Evolutionary conservation across 2,113 vertebrate genomes (phyloP).

Genomic region (Orycteropus afer): DNA sequence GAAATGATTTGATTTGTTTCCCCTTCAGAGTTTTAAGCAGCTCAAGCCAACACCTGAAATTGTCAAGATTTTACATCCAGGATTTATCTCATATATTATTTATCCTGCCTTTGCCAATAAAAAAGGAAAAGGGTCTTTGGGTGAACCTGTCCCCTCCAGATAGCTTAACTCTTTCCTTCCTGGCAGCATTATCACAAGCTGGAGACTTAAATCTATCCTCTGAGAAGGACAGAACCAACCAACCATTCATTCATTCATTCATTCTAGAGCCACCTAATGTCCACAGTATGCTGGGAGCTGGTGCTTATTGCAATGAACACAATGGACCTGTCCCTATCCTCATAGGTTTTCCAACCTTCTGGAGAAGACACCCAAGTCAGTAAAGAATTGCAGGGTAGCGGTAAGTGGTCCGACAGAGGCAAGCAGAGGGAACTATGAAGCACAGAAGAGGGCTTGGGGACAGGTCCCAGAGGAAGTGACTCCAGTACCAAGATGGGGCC

Average conservation of each 20-base stretch:
- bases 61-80: conserved; percentile 69
- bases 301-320: neutral
- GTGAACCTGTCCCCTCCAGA: neutral
- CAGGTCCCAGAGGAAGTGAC: neutral
- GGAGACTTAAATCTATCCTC: neutral
- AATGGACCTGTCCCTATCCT: neutral
- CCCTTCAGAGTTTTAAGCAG: conserved; percentile 17
- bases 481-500: neutral
- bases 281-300: neutral
- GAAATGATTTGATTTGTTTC: conserved; percentile 70
- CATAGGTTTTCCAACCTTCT: neutral
- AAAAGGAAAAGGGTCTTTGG: neutral
- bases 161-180: conserved; percentile 46
- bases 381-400: neutral
- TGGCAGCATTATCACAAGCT: neutral
- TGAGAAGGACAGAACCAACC: conserved; percentile 8
- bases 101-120: conserved; percentile 41
- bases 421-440: neutral
- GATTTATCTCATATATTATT: conserved; percentile 44
- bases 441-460: neutral
- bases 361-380: neutral
- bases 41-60: conserved; percentile 51
- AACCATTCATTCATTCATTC: neutral
- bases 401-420: neutral
- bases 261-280: neutral